Base-by-base conservation (phyloP, 2,888 invertebrate genomes). In the Diarsia dahlii region DNA sequence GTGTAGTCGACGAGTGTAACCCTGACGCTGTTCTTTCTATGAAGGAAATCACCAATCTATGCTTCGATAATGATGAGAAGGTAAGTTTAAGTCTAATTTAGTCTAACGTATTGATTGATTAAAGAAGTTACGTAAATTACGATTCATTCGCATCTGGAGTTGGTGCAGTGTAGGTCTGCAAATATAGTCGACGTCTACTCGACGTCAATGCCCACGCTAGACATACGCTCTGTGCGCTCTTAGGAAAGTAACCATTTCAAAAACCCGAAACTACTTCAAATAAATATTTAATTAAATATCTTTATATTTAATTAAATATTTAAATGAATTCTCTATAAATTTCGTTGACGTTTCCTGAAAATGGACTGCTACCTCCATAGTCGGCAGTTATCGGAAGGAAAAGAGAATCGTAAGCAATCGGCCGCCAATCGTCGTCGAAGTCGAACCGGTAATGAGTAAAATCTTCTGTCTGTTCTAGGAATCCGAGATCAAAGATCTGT, bases 1-100 rank as follows among this genome's bases (percentile, higher is more conserved):
- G 99, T 23, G 99, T 99, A 8, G 99, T 99, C 0, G 99, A 99
- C 95, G 99, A 99, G 93, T 98, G 99, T 91, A 99, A 99, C 94
- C 99, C 99, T 0, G 99, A 99, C 92, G 99, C 99, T 1, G 99
- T 99, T 92, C 96, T 99, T 50, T 98, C 98, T 3, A 97, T 99
- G 95, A 99, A 98, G 94, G 99, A 99, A 90, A 98, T 99, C 52
- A 98, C 98, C 20, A 99, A 98, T 82, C 96, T 99, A 45, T 98
- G 99, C 89, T 98, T 98, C 95, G 98, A 99, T 90, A 98, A 99
- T 92, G 99, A 98, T 91, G 97, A 98, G 92, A 96, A 96, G 94
- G 97, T 95, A 88, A 60, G 12, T 56, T 65, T 58, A 20, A 50
- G n/a, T n/a, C 13, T 54, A 12, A n/a, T n/a, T n/a, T n/a, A n/a